Evolutionary conservation across 2,113 vertebrate species (phyloP), one percentile per base, ranked within the genome.

Genomic region (Oncorhynchus keta): DNA sequence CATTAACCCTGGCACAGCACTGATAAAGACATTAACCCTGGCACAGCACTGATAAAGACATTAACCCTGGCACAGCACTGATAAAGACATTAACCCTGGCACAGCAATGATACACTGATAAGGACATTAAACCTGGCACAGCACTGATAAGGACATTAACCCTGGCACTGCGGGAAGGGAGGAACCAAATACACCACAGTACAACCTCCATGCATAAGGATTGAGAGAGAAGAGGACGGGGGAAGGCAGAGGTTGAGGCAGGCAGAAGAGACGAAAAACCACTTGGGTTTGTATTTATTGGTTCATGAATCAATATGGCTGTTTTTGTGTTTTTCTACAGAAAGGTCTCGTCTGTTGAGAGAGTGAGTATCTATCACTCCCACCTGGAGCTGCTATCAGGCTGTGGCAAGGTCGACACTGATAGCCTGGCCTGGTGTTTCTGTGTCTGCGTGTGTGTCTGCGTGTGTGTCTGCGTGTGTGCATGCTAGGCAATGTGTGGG

Each of bases 241-340:
- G 28, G 32, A 11, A 59, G n/a, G 12, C 22, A 18, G 5, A 16
- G 49, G 26, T 51, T 28, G 30, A 62, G 85, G 83, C 77, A 69
- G 72, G 77, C 76, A 30, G 70, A 78, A 76, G 74, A 26, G 68
- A 78, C 74, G 72, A 81, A 75, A 85, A 91, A 88, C 78, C 84
- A 90, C 84, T 91, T 84, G 92, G 85, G 89, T 89, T 89, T 89
- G 87, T 91, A 93, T 93, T 95, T 94, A 94, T 92, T 96, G 92
- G 87, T 85, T 92, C 84, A 90, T 86, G 84, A 90, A 94, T 93
- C 91, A 93, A 88, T 91, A 88, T 59, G 86, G 88, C 87, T 91
- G 89, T 90, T 90, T 90, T 86, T 92, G 91, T 80, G 82, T 86
- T 87, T 92, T 91, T 83, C 84, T 87, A 82, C 87, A 90, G 90